A percentile compares a stretch with the other conserved stretches of the same genome.
Evolutionary conservation across 2,888 invertebrate species (phyloP).

Genomic region (Tineola bisselliella): DNA sequence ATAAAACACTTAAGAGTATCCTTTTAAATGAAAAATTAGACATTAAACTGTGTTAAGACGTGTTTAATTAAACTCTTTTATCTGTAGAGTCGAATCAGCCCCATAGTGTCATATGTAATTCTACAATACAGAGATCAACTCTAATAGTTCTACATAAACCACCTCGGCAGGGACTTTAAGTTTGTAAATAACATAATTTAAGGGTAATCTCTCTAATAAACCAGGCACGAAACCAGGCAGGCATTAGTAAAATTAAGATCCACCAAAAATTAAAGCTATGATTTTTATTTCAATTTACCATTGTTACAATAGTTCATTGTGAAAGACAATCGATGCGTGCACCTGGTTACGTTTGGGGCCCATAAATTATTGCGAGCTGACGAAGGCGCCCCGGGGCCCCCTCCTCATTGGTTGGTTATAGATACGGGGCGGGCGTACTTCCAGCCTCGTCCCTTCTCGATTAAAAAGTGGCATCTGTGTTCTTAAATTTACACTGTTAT

Average conservation of each 20-base stretch:
- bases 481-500: neutral
- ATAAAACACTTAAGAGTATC: too few species aligned
- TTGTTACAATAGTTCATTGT: slow-evolving; percentile 14
- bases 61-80: too few species aligned
- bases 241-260: neutral
- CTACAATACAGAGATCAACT: too few species aligned
- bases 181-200: too few species aligned
- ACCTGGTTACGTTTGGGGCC: slow-evolving; percentile 11
- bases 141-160: too few species aligned
- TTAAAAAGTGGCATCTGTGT: neutral
- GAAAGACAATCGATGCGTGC: slow-evolving; percentile 16
- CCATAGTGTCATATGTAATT: too few species aligned
- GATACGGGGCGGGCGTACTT: neutral
- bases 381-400: neutral
- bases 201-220: too few species aligned
- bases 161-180: too few species aligned
- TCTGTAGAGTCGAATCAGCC: too few species aligned
- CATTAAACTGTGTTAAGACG: too few species aligned
- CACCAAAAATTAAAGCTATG: neutral
- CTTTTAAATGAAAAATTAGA: too few species aligned
- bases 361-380: neutral
- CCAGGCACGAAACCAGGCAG: neutral
- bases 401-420: neutral
- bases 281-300: slow-evolving; percentile 10
- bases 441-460: neutral